These are phyloP conservation scores for Sula dactylatra DNA, from an alignment of 2,113 vertebrate species.

Conservation along the genomic window DNA sequence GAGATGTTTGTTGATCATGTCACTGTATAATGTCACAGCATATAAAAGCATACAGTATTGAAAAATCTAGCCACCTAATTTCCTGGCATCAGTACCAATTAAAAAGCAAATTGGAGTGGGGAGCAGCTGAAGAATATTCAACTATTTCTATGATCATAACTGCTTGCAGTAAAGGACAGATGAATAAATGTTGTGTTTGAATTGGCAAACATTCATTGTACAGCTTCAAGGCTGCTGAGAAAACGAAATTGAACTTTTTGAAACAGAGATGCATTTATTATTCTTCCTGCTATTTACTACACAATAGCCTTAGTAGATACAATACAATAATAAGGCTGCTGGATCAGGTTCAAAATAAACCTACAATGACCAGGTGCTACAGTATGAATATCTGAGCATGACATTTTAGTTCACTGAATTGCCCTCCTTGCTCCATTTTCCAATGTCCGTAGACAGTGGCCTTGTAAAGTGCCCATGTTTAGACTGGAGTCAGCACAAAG, in stretches of 20 bases:
- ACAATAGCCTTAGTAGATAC: not conserved
- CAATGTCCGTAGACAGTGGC: not conserved
- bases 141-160: not conserved
- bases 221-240: not conserved
- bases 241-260: not conserved
- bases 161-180: not conserved
- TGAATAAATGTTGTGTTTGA: slow-evolving; percentile 8
- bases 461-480: not conserved
- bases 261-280: not conserved
- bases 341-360: not conserved
- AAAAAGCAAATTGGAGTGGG: slow-evolving; percentile 1
- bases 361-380: not conserved
- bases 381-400: not conserved
- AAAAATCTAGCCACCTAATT: not conserved
- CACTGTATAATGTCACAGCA: not conserved
- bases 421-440: not conserved
- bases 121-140: slow-evolving; percentile 7
- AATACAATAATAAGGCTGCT: not conserved
- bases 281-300: not conserved
- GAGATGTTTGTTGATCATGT: not conserved
- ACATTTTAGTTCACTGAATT: not conserved
- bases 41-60: not conserved
- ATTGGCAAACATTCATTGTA: not conserved
- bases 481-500: not conserved
- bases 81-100: slow-evolving; percentile 35